A percentile compares a stretch with the other conserved stretches of the same genome.
Evolutionary conservation across 1,140 invertebrate genomes (phyloP).

Genomic region (Drosophila nannoptera): DNA sequence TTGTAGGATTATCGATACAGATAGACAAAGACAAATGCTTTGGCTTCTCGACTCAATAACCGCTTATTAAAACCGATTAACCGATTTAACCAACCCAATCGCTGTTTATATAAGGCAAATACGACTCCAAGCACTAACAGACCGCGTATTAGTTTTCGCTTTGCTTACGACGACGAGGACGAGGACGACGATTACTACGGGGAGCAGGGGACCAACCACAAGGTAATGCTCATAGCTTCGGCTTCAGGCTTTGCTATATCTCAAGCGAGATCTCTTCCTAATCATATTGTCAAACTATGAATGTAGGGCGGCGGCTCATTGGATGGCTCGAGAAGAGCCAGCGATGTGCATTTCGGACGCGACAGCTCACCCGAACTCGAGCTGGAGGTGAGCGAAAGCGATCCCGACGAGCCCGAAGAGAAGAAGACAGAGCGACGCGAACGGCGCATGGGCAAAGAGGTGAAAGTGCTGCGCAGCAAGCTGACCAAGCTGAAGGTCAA

Average conservation of each 20-base stretch:
- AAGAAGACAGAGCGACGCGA: constrained; percentile 82
- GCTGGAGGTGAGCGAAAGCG: constrained; percentile 81
- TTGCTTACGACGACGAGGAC: constrained; percentile 76
- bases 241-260: constrained; percentile 5
- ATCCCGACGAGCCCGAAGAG: constrained; percentile 86
- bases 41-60: constrained; percentile 8
- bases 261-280: constrained; percentile 2
- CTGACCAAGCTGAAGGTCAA: constrained; percentile 89
- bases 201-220: constrained; percentile 43
- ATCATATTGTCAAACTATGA: constrained; percentile 7
- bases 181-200: constrained; percentile 57
- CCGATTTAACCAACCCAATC: constrained; percentile 64
- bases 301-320: constrained; percentile 67
- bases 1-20: constrained; percentile 3
- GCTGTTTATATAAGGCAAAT: constrained; percentile 60
- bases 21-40: constrained; percentile 29
- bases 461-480: constrained; percentile 88
- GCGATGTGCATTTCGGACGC: constrained; percentile 66
- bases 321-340: constrained; percentile 68
- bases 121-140: constrained; percentile 69
- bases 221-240: constrained; percentile 49
- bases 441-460: constrained; percentile 84
- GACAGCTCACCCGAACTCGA: constrained; percentile 79
- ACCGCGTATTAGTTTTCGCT: constrained; percentile 75
- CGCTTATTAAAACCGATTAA: constrained; percentile 39